Percentiles rank a stretch among this genome's conserved stretches.
Conservation (phyloP, 2,888 invertebrate genomes). For the Monopis laevigella region DNA sequence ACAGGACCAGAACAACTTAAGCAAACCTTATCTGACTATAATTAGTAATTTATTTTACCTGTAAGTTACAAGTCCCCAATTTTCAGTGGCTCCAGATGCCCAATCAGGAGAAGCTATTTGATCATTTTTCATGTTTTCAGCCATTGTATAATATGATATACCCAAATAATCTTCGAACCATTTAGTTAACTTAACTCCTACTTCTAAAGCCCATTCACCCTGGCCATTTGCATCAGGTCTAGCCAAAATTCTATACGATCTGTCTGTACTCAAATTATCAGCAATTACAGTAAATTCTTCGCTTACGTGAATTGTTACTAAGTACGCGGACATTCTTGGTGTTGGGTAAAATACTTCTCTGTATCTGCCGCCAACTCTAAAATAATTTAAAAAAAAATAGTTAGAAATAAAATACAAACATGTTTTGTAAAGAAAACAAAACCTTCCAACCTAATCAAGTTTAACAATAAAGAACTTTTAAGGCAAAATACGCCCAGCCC, state of each 20-base stretch:
- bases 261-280: slow-evolving; percentile 30
- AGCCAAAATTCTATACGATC: slow-evolving; percentile 47
- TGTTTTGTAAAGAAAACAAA: no score
- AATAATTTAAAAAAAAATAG: no score
- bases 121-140: slow-evolving; percentile 45
- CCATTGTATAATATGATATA: slow-evolving; percentile 49
- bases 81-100: slow-evolving; percentile 61
- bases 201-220: slow-evolving; percentile 50
- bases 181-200: slow-evolving; percentile 44
- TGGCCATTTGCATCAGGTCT: slow-evolving; percentile 44
- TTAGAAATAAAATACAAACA: no score
- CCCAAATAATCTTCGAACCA: slow-evolving; percentile 48
- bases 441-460: no score
- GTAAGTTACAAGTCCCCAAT: slow-evolving; percentile 58
- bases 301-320: slow-evolving; percentile 76
- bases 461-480: no score
- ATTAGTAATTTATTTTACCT: slow-evolving; percentile 37
- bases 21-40: no score
- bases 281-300: slow-evolving; percentile 49
- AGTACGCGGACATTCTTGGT: slow-evolving; percentile 83
- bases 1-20: no score
- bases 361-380: no score
- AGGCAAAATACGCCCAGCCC: no score
- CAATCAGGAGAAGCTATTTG: slow-evolving; percentile 55
- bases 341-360: slow-evolving; percentile 63